Base-by-base conservation (phyloP, 2,888 invertebrate genomes). In the Cremastobaeus sp. region DNA sequence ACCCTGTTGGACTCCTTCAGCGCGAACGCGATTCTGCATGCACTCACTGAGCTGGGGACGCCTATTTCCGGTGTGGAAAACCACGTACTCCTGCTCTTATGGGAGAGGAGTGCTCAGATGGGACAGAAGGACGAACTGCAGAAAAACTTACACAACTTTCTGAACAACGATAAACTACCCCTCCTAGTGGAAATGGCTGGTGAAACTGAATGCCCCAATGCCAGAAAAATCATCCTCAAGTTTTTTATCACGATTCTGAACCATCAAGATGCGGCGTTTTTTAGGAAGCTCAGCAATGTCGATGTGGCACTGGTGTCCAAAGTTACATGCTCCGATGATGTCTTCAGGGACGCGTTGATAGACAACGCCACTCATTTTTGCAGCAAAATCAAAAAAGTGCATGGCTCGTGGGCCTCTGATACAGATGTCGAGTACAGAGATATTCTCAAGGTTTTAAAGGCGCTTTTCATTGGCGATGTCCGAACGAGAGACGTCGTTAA, bases 401-500 rank as follows among this genome's bases (percentile, higher is more conserved):
- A 83, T n/a, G 68, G 74, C 15, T 76, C 77, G 9, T 90, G 90
- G 90, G 76, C 81, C 8, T 81, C 82, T 35, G 81, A 88, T 75
- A 74, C 85, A 54, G 89, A 90, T 74, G 84, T 92, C 20, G 87
- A 88, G 66, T 90, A 90, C 81, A 84, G 88, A 0, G 89, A 91
- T 79, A 83, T 92, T 59, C 81, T 88, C 1, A 78, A 79, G 25
- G 80, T 90, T 28, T 84, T 91, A 0, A 86, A 85, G 77, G 86
- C 78, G 66, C 84, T 92, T 20, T 87, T 88, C 72, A 80, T 82
- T 48, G 88, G 85, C 75, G 86, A 71, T 79, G 79, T 79, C 74
- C 68, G 80, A 57, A 79, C 91, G 14, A 89, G 88, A 78, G 78
- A 88, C 14, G 84, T 86, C 60, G 89, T 91, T 78, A 81, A 89